These are phyloP conservation scores for Sebastes dallii DNA, from an alignment of 2,797 vertebrate species.

Conservation along the genomic window DNA sequence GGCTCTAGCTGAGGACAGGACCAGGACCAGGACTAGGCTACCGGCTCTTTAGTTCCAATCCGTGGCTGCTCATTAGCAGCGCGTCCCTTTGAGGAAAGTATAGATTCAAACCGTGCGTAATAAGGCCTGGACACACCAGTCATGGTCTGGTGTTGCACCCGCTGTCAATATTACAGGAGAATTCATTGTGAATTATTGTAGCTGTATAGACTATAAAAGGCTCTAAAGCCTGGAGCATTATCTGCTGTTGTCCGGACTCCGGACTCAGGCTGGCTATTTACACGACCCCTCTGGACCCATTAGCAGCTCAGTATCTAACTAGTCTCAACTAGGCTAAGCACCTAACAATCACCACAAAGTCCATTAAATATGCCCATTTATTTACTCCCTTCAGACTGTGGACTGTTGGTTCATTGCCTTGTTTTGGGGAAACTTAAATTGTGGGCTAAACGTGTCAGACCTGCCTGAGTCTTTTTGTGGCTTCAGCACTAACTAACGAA, in stretches of 20 bases:
- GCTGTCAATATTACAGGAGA: neutral
- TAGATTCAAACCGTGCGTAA: conserved; percentile 42
- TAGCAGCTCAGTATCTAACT: neutral
- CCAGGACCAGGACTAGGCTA: neutral
- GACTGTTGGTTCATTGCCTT: neutral
- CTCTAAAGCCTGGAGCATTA: neutral
- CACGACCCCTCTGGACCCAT: conserved; percentile 22
- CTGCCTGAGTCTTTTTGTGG: neutral
- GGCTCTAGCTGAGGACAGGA: neutral
- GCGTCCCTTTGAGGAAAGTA: neutral
- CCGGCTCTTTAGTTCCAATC: conserved; percentile 20
- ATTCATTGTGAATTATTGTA: neutral
- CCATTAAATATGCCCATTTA: neutral
- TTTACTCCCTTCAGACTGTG: neutral
- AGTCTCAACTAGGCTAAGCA: neutral
- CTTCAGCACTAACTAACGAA: neutral
- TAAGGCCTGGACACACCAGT: conserved; percentile 7
- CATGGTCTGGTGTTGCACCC: neutral
- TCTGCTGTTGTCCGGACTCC: conserved; percentile 1
- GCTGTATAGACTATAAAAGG: neutral
- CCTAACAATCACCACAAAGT: neutral
- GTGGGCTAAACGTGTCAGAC: neutral
- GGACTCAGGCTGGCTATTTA: neutral
- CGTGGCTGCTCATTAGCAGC: conserved; percentile 16
- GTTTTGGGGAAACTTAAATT: conserved; percentile 8